Evolutionary conservation across 2,888 invertebrate genomes (phyloP).

Genomic region (Campoplex nolae): DNA sequence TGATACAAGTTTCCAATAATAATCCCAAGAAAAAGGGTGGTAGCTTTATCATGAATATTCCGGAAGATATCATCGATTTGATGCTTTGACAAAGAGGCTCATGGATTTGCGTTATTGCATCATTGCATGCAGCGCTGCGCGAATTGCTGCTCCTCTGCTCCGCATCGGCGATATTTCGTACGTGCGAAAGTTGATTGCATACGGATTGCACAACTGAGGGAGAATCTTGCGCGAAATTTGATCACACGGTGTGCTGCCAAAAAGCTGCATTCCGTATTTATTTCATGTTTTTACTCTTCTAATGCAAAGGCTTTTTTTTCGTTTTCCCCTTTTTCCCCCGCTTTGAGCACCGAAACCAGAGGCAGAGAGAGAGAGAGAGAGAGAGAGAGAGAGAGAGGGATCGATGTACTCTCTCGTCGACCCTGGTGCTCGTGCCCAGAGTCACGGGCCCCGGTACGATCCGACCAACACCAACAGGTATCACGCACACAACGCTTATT

Average conservation of each 20-base stretch:
- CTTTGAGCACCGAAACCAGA: too few species aligned
- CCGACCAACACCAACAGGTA: constrained; percentile 61
- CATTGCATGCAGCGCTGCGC: constrained; percentile 43
- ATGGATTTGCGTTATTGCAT: constrained; percentile 18
- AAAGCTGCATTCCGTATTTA: not conserved
- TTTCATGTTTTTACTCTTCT: not conserved
- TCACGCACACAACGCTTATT: constrained; percentile 1
- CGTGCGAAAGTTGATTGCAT: not conserved
- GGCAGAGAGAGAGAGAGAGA: not conserved
- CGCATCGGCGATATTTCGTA: not conserved
- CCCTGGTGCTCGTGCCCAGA: constrained; percentile 27
- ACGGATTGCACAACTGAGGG: constrained; percentile 47
- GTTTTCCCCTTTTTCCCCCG: not conserved
- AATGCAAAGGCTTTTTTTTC: not conserved
- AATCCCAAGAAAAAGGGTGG: too few species aligned
- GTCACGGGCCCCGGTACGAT: too few species aligned
- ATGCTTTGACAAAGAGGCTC: not conserved
- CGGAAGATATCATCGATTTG: not conserved
- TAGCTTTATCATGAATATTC: not conserved
- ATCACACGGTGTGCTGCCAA: constrained; percentile 42
- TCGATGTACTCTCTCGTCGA: constrained; percentile 51
- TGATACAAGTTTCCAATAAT: not conserved
- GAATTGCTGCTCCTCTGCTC: constrained; percentile 10
- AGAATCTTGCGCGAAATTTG: constrained; percentile 55
- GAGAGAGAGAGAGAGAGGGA: constrained; percentile 45